Evolutionary conservation across 30 jellyfish, hydroid and myxozoan genomes (phyloP), one percentile per base, ranked within the genome.

Genomic region (Turritopsis rubra): DNA sequence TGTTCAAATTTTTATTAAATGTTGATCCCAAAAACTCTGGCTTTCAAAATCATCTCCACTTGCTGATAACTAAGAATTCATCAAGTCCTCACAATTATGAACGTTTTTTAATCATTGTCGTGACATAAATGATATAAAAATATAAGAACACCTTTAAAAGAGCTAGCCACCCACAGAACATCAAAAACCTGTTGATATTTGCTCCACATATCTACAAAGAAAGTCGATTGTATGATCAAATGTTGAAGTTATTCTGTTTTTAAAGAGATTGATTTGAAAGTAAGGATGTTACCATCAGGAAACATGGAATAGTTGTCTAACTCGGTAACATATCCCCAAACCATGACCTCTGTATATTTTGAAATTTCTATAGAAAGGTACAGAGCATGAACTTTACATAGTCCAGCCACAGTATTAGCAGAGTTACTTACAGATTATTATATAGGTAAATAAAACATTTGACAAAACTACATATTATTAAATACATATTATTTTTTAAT

Each of bases 301-400:
- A 86, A 86, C 65, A 75, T 52, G 52, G 88, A 60, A 74, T 70
- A 82, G n/a, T 73, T 73, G 3, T 71, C 81, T 21, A 86, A 68
- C 21, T 86, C 77, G 1, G 90, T 83, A 16, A 82, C 93, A 30
- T 86, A 86, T 3, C 93, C 91, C 95, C 95, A 86, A 81, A 86
- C 82, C 95, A 86, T 86, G n/a, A 86, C 80, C 0, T 86, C 95
- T 31, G 95, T 54, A 4, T 65, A 92, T 18, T 31, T 30, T 52
- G 91, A 72, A 19, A 86, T 52, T 72, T 71, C 88, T 75, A 75
- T 17, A 73, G 28, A 41, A 28, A 29, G 54, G 21, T 18, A 60
- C 73, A 60, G 19, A 21, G 21, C 0, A 60, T 60, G n/a, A n/a
- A n/a, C n/a, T n/a, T n/a, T n/a, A n/a, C n/a, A n/a, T n/a, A n/a